phyloP scores from a whole-genome alignment of 2,797 vertebrate genomes.

The Darevskia mixta region DNA sequence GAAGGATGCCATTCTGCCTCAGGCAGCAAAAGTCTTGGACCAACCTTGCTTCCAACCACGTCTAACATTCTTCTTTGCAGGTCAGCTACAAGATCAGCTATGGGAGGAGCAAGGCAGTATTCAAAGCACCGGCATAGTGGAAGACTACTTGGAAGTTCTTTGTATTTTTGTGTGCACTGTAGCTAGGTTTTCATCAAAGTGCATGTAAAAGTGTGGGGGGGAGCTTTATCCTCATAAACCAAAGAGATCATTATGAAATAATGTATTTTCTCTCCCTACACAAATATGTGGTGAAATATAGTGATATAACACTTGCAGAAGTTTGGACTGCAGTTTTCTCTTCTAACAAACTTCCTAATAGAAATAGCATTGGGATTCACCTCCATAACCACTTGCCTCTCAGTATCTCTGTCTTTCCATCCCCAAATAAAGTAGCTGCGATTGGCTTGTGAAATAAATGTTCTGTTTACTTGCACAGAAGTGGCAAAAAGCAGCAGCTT shows the following conservation, averaged over 20 bases:
- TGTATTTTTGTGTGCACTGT: background rate
- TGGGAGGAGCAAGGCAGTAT: background rate
- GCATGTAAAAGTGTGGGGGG: background rate
- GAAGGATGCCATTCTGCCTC: background rate
- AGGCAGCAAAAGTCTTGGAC: background rate
- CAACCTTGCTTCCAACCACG: background rate
- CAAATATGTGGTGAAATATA: constrained; percentile 18
- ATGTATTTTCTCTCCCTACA: background rate
- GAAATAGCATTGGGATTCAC: constrained; percentile 13
- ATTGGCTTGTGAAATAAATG: background rate
- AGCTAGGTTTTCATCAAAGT: background rate
- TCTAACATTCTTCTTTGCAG: background rate
- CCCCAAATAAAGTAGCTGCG: constrained; percentile 14
- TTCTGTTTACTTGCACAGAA: background rate
- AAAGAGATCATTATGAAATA: constrained; percentile 1
- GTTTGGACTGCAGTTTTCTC: rapidly evolving
- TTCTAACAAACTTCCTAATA: constrained; percentile 1
- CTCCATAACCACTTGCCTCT: background rate
- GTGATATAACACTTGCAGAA: constrained; percentile 15
- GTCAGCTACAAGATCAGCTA: background rate
- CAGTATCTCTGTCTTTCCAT: background rate
- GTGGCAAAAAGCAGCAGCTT: background rate
- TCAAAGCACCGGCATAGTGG: background rate
- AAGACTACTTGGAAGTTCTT: background rate
- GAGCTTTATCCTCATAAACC: background rate